Percentiles rank a stretch among this genome's conserved stretches.
Evolutionary conservation across 2,888 invertebrate genomes (phyloP).

Genomic region (Neoitamus cyanurus): DNA sequence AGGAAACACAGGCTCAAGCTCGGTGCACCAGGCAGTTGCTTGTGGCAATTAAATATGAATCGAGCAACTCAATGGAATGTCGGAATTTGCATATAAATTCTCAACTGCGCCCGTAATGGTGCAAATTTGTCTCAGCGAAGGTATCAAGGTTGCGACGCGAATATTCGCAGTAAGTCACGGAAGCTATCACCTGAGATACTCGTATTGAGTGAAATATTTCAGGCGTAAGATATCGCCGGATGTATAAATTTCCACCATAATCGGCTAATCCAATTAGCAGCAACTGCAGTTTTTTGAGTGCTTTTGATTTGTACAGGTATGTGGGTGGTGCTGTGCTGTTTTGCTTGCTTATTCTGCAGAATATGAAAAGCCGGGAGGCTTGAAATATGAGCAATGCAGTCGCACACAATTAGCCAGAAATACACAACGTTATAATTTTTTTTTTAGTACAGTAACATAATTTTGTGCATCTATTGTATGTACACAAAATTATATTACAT

Average conservation of each 20-base stretch:
- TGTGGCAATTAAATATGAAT: background rate
- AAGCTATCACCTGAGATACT: background rate
- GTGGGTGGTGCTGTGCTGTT: background rate
- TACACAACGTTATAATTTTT: too few relatives aligned
- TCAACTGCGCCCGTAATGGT: background rate
- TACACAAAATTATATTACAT: too few relatives aligned
- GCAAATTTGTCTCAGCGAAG: background rate
- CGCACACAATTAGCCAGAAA: too few relatives aligned
- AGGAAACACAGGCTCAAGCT: background rate
- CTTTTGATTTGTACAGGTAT: background rate
- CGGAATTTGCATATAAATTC: background rate
- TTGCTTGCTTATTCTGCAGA: background rate
- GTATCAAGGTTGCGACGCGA: background rate
- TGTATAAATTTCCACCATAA: background rate
- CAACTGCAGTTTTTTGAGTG: background rate
- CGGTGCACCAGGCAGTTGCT: background rate
- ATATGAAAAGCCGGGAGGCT: too few relatives aligned
- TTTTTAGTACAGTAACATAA: too few relatives aligned
- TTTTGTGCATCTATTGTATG: too few relatives aligned
- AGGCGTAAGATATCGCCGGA: background rate
- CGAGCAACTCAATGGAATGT: background rate
- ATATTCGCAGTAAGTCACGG: background rate
- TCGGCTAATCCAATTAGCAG: background rate
- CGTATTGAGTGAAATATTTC: background rate
- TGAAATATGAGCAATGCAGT: too few relatives aligned